These are phyloP conservation scores for Conger conger DNA, from an alignment of 2,113 vertebrate genomes.

Conservation along the genomic window DNA sequence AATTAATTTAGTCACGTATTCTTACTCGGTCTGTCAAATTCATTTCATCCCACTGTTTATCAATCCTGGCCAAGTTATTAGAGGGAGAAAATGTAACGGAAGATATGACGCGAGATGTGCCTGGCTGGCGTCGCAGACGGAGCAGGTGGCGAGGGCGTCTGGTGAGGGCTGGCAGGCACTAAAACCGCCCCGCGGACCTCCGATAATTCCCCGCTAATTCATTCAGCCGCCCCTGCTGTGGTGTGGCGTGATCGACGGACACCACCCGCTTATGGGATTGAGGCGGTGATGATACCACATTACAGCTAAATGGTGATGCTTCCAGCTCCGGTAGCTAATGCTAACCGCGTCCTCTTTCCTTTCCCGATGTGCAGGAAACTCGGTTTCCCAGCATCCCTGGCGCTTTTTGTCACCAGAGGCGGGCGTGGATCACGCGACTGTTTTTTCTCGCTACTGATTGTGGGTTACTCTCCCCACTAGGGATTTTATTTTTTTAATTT, in stretches of 20 bases:
- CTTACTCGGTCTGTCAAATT: no score
- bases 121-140: background rate
- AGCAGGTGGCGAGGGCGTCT: background rate
- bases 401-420: background rate
- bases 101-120: background rate
- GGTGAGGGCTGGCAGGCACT: background rate
- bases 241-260: background rate
- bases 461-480: no score
- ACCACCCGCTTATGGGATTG: background rate
- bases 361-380: no score
- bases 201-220: conserved; percentile 3
- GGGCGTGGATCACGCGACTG: background rate
- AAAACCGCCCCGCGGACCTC: background rate
- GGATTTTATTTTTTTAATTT: no score
- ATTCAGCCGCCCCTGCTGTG: no score
- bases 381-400: background rate
- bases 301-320: no score
- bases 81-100: background rate
- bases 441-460: no score
- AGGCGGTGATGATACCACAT: background rate
- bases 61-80: background rate
- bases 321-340: no score
- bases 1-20: no score
- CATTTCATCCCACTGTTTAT: no score
- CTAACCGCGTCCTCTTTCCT: background rate